These are phyloP conservation scores for Scelioninae gen. 1 DNA, from an alignment of 2,888 invertebrate species.

Conservation along the genomic window DNA sequence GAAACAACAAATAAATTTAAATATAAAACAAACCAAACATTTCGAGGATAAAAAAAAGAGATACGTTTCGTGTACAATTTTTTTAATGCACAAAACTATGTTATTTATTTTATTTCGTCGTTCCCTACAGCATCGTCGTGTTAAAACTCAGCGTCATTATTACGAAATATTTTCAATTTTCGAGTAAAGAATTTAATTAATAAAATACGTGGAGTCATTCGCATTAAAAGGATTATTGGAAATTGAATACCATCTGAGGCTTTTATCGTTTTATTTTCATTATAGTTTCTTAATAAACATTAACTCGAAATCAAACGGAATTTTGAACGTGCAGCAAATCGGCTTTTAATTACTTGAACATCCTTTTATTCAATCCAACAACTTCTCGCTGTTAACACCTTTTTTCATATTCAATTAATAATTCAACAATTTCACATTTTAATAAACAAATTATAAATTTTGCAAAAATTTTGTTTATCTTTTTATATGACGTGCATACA, in stretches of 20 bases:
- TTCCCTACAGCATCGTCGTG: constrained; percentile 7
- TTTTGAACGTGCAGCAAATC: constrained; percentile 25
- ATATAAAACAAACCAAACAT: constrained; percentile 39
- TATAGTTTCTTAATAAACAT: constrained; percentile 63
- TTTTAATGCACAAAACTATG: background rate
- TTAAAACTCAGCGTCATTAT: constrained; percentile 49
- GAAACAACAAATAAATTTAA: constrained; percentile 37
- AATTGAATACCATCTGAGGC: constrained; percentile 63
- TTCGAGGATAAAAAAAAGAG: constrained; percentile 22
- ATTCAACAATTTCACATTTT: too few species aligned
- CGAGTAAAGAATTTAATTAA: constrained; percentile 69
- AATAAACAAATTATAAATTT: too few species aligned
- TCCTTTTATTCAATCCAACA: too few species aligned
- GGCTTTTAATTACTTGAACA: constrained; percentile 36
- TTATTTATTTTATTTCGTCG: constrained; percentile 26
- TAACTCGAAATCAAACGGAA: constrained; percentile 53
- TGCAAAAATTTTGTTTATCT: too few species aligned
- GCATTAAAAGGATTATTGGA: constrained; percentile 65
- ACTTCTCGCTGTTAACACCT: too few species aligned
- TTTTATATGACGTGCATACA: too few species aligned
- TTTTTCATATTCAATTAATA: too few species aligned
- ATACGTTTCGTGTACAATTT: background rate
- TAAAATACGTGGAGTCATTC: constrained; percentile 69
- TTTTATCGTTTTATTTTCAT: constrained; percentile 58
- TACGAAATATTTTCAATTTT: constrained; percentile 69